Evolutionary conservation across 2,797 vertebrate species (phyloP).

Genomic region (Pangasius krempfi): DNA sequence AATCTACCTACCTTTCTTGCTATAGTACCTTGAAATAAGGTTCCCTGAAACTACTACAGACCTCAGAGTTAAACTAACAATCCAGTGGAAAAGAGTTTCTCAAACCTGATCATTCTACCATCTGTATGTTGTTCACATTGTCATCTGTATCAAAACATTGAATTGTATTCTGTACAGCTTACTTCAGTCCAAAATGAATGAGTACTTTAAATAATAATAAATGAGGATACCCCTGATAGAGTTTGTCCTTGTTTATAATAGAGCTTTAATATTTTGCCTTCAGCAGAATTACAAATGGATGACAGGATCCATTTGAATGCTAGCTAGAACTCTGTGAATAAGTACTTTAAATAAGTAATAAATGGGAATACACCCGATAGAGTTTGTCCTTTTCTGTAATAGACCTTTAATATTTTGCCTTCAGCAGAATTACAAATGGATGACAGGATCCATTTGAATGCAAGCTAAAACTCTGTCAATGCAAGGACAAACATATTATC

Average conservation of each 20-base stretch:
- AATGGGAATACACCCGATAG: neutral
- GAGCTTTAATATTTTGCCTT: neutral
- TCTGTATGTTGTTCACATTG: constrained; percentile 35
- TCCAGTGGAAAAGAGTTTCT: neutral
- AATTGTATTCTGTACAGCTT: neutral
- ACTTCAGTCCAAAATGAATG: neutral
- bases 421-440: neutral
- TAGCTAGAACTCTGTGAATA: neutral
- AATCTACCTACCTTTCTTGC: neutral
- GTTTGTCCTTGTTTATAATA: neutral
- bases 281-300: neutral
- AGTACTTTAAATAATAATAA: neutral
- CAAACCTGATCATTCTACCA: constrained; percentile 9
- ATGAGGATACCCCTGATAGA: neutral
- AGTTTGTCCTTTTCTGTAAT: neutral
- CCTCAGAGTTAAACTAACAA: constrained; percentile 22
- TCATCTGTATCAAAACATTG: neutral
- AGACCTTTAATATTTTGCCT: neutral
- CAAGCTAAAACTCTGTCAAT: neutral
- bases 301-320: neutral
- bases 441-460: constrained; percentile 2
- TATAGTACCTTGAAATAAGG: neutral
- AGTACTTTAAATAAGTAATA: neutral
- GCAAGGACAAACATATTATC: constrained; percentile 21
- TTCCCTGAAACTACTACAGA: neutral